A percentile compares a stretch with the other conserved stretches of the same genome.
Conservation (phyloP, 2,113 vertebrate species). For the Polypterus bichir region DNA sequence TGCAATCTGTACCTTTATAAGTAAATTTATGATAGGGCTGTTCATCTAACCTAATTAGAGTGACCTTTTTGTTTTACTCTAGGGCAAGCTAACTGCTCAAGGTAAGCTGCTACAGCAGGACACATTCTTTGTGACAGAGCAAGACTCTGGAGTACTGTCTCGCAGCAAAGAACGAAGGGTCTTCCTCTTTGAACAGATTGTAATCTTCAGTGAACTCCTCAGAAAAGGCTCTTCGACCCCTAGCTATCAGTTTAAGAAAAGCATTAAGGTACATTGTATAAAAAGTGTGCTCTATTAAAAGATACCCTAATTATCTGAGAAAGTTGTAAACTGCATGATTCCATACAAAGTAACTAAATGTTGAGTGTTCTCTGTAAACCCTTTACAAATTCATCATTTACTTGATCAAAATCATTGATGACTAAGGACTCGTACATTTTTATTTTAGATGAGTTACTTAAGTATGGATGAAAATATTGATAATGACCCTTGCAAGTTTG, state of each 20-base stretch:
- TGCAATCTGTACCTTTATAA: too few relatives aligned
- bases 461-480: constrained; percentile 78
- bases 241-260: constrained; percentile 89
- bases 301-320: too few relatives aligned
- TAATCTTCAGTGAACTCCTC: constrained; percentile 95
- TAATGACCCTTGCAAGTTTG: constrained; percentile 87
- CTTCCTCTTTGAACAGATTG: constrained; percentile 96
- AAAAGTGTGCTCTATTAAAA: not conserved
- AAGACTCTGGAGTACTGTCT: constrained; percentile 78
- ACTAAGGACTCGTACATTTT: too few relatives aligned
- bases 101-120: constrained; percentile 95
- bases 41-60: too few relatives aligned
- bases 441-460: constrained; percentile 71
- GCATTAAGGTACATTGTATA: constrained; percentile 74
- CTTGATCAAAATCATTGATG: too few relatives aligned
- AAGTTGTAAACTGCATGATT: not conserved
- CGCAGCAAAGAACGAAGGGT: constrained; percentile 89
- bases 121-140: constrained; percentile 88
- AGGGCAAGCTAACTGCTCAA: constrained; percentile 90
- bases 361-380: too few relatives aligned
- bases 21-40: too few relatives aligned
- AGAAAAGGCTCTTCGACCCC: constrained; percentile 89
- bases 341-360: not conserved
- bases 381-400: too few relatives aligned
- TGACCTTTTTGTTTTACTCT: constrained; percentile 14